Evolutionary conservation across 1,140 invertebrate genomes (phyloP).

Genomic region (Arion vulgaris): DNA sequence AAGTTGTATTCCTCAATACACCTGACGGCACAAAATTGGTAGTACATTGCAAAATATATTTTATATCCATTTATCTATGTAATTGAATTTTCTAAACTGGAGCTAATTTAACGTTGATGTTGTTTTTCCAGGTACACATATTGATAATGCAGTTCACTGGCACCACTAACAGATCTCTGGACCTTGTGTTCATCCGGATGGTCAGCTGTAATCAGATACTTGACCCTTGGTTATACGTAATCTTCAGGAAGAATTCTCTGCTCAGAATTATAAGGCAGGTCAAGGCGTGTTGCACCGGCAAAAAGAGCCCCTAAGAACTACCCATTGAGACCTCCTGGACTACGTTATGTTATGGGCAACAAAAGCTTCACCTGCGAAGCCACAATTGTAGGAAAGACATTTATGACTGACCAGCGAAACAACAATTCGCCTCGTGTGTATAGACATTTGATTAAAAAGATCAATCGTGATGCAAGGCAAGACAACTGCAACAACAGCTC

Average conservation of each 20-base stretch:
- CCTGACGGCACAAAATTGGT: too few relatives aligned
- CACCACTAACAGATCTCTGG: constrained; percentile 55
- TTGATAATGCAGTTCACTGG: constrained; percentile 67
- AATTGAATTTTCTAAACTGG: too few relatives aligned
- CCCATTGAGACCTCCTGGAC: neutral
- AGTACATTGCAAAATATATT: too few relatives aligned
- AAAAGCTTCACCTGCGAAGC: constrained; percentile 10
- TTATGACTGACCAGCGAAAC: neutral
- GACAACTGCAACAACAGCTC: neutral
- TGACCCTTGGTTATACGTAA: constrained; percentile 74
- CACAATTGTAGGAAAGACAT: constrained; percentile 8
- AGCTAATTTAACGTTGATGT: too few relatives aligned
- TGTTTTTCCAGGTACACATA: constrained; percentile 68
- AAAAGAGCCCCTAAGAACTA: neutral
- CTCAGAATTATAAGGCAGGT: constrained; percentile 52
- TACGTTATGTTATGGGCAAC: constrained; percentile 21
- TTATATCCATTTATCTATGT: too few relatives aligned
- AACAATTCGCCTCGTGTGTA: neutral
- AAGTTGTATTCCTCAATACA: too few relatives aligned
- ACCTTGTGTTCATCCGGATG: constrained; percentile 70
- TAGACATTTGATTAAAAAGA: neutral
- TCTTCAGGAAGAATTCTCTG: constrained; percentile 62
- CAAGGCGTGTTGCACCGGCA: constrained; percentile 42
- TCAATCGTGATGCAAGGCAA: neutral
- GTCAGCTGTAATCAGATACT: constrained; percentile 73